Conservation (phyloP, 1,140 invertebrate genomes). For the Potamilus streckersoni region DNA sequence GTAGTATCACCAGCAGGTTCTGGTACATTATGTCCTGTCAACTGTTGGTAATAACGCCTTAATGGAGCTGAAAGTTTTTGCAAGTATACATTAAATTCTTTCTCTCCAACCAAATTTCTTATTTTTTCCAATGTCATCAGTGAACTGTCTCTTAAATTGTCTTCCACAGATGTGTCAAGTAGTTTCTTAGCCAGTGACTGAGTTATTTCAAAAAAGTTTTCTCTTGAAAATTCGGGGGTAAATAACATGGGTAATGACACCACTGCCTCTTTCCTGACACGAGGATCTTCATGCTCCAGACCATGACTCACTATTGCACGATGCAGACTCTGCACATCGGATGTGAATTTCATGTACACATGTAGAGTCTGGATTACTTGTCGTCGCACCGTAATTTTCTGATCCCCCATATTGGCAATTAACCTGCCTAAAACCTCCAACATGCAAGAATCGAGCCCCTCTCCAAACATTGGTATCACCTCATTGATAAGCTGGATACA, state of each 20-base stretch:
- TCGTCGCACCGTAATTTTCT: slow-evolving; percentile 60
- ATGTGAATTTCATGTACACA: slow-evolving; percentile 65
- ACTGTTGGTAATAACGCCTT: slow-evolving; percentile 56
- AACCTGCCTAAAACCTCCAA: slow-evolving; percentile 58
- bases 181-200: slow-evolving; percentile 63
- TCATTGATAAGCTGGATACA: slow-evolving; percentile 65
- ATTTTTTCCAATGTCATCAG: slow-evolving; percentile 63
- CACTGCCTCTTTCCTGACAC: slow-evolving; percentile 60
- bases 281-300: slow-evolving; percentile 59
- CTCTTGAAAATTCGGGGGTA: slow-evolving; percentile 62
- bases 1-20: slow-evolving; percentile 14
- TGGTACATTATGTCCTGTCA: slow-evolving; percentile 41
- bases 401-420: slow-evolving; percentile 65
- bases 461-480: slow-evolving; percentile 62
- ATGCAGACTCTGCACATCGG: slow-evolving; percentile 53
- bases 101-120: slow-evolving; percentile 57
- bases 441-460: slow-evolving; percentile 65
- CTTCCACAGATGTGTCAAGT: slow-evolving; percentile 56
- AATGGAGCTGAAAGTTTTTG: slow-evolving; percentile 57
- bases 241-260: slow-evolving; percentile 65
- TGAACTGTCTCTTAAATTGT: slow-evolving; percentile 57
- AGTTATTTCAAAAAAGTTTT: slow-evolving; percentile 61
- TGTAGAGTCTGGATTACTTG: slow-evolving; percentile 64
- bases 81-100: slow-evolving; percentile 59
- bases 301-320: slow-evolving; percentile 60